A percentile compares a stretch with the other conserved stretches of the same genome.
Evolutionary conservation across 2,797 vertebrate species (phyloP).

Genomic region (Prionace glauca): DNA sequence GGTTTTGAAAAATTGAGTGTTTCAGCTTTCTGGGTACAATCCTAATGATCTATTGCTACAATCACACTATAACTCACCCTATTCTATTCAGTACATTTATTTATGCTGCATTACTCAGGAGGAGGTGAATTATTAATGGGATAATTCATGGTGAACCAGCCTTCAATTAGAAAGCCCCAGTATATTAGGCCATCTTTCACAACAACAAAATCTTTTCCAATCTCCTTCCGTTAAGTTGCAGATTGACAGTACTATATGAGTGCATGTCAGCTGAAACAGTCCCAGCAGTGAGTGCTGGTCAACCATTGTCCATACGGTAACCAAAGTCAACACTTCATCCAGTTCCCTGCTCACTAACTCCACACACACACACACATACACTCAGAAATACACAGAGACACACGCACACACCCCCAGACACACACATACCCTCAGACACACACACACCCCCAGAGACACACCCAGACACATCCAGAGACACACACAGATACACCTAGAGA

Average conservation of each 20-base stretch:
- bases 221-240: not conserved
- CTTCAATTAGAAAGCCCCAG: not conserved
- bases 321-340: no score
- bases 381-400: no score
- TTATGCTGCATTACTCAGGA: not conserved
- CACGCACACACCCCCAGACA: no score
- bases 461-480: no score
- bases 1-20: not conserved
- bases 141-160: not conserved
- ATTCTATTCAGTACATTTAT: constrained; percentile 15
- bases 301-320: no score
- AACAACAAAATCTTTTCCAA: not conserved
- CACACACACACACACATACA: not conserved
- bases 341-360: no score
- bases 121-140: not conserved
- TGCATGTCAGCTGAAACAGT: not conserved
- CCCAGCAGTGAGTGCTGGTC: not conserved
- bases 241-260: not conserved
- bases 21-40: not conserved
- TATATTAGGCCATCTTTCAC: not conserved
- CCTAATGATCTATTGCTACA: not conserved
- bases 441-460: no score
- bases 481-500: no score
- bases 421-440: no score
- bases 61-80: not conserved